Conservation (phyloP, 2,888 invertebrate species). For the Ptychoptera contaminata region DNA sequence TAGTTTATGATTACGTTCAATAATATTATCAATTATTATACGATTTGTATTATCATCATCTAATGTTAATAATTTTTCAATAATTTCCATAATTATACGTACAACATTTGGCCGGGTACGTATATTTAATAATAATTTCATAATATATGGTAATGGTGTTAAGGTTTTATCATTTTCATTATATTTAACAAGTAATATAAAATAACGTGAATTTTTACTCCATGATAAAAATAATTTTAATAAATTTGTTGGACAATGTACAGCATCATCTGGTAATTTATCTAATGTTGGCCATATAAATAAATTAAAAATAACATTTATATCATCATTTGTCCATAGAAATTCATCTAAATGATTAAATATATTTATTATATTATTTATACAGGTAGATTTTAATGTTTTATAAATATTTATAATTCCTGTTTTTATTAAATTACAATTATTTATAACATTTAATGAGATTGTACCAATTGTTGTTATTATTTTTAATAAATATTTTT, state of each 20-base stretch:
- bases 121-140: constrained; percentile 51
- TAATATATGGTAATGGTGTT: constrained; percentile 48
- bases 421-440: constrained; percentile 30
- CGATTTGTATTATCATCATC: constrained; percentile 34
- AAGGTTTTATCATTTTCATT: constrained; percentile 30
- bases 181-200: constrained; percentile 48
- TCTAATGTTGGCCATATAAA: constrained; percentile 67
- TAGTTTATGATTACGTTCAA: too few relatives aligned
- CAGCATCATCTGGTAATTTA: constrained; percentile 62
- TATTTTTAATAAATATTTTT: constrained; percentile 55
- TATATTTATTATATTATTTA: constrained; percentile 50
- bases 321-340: constrained; percentile 50
- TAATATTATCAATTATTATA: not conserved
- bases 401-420: constrained; percentile 46
- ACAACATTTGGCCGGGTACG: constrained; percentile 49
- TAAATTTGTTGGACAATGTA: constrained; percentile 67
- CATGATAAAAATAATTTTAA: constrained; percentile 65
- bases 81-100: constrained; percentile 52
- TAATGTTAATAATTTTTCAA: constrained; percentile 55
- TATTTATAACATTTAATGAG: constrained; percentile 43
- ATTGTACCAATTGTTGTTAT: constrained; percentile 52
- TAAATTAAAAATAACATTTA: constrained; percentile 58
- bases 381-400: constrained; percentile 44
- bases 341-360: constrained; percentile 68
- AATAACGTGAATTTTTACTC: constrained; percentile 67